Conservation (phyloP, 2,888 invertebrate genomes). For the Villa cingulata region DNA sequence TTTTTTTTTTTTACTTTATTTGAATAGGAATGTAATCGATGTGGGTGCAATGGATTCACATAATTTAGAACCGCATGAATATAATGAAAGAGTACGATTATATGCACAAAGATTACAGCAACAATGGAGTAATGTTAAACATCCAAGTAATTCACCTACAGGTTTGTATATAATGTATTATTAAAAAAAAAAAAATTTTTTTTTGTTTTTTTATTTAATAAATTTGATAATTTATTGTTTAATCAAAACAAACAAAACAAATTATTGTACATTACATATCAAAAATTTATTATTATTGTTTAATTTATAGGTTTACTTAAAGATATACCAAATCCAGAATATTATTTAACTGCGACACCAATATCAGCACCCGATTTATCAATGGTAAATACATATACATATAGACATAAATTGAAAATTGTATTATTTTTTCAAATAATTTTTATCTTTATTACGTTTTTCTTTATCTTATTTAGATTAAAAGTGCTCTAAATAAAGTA, state of each 20-base stretch:
- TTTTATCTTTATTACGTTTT: background rate
- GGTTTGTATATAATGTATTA: slow-evolving; percentile 16
- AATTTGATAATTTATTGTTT: background rate
- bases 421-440: background rate
- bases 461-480: slow-evolving; percentile 46
- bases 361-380: slow-evolving; percentile 49
- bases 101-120: slow-evolving; percentile 47
- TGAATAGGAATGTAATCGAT: slow-evolving; percentile 81
- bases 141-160: slow-evolving; percentile 25
- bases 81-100: slow-evolving; percentile 63
- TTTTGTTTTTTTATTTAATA: slow-evolving; percentile 3
- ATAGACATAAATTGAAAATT: no score
- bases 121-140: slow-evolving; percentile 36
- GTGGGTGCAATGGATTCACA: slow-evolving; percentile 84
- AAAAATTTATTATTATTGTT: background rate
- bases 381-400: slow-evolving; percentile 42
- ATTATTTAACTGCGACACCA: slow-evolving; percentile 48
- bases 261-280: background rate
- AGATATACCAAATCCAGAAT: slow-evolving; percentile 64
- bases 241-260: slow-evolving; percentile 9
- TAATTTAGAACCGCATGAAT: slow-evolving; percentile 78
- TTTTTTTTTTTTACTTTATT: slow-evolving; percentile 14
- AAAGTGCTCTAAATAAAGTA: slow-evolving; percentile 52
- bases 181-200: background rate
- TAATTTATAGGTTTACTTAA: slow-evolving; percentile 40